A percentile compares a stretch with the other conserved stretches of the same genome.
These are phyloP conservation scores for Oreotrochilus melanogaster DNA, from an alignment of 2,113 vertebrate genomes.

Conservation along the genomic window DNA sequence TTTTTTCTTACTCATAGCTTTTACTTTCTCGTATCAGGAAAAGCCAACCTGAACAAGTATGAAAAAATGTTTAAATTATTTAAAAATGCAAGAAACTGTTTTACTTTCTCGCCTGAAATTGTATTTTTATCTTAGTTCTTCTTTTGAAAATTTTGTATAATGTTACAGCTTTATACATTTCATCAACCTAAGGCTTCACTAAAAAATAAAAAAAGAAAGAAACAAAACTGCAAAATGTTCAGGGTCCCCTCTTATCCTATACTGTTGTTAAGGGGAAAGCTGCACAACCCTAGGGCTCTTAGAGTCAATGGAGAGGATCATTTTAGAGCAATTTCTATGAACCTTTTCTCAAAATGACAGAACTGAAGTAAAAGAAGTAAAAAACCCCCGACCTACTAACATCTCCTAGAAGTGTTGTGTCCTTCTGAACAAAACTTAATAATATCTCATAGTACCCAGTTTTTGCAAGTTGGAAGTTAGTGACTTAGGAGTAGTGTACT, in stretches of 20 bases:
- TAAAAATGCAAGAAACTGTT: not conserved
- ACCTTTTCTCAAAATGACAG: not conserved
- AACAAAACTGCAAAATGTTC: not conserved
- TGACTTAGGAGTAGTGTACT: not conserved
- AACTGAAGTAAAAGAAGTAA: not conserved
- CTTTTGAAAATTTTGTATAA: not conserved
- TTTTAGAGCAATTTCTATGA: not conserved
- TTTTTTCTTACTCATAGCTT: not conserved
- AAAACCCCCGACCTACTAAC: not conserved
- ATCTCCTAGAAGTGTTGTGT: not conserved
- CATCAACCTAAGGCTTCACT: not conserved
- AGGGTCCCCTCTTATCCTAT: accelerated
- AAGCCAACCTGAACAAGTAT: not conserved
- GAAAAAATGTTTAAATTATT: not conserved
- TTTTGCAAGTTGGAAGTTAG: not conserved
- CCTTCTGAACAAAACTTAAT: not conserved
- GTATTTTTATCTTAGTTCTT: not conserved
- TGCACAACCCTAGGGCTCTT: not conserved
- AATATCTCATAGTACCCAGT: accelerated
- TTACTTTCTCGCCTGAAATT: not conserved
- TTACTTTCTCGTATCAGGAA: not conserved
- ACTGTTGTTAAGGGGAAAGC: not conserved
- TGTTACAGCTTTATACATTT: not conserved
- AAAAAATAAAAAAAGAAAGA: not conserved
- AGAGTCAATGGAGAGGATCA: not conserved